phyloP scores from a whole-genome alignment of 1,140 invertebrate species.

The Drosophila rhopaloa region DNA sequence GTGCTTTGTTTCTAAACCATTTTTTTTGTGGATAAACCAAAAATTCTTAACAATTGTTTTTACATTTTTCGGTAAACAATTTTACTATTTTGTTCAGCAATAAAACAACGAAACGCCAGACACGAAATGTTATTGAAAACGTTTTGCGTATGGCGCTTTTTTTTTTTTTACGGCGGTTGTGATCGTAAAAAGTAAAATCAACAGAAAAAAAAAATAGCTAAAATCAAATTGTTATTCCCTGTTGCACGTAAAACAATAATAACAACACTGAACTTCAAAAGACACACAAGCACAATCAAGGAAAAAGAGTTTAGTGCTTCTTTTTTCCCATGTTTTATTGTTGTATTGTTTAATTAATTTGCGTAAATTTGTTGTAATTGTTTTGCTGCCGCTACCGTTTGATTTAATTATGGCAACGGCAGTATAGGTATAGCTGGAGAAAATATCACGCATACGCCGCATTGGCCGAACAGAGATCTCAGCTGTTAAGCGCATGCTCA shows the following conservation, averaged over 20 bases:
- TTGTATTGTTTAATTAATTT: conserved; percentile 52
- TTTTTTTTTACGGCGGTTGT: conserved; percentile 35
- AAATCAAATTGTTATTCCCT: conserved; percentile 43
- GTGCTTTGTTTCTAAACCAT: no score
- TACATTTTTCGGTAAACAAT: conserved; percentile 38
- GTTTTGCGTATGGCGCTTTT: conserved; percentile 33
- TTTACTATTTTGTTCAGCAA: conserved; percentile 31
- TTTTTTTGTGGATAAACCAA: conserved; percentile 5
- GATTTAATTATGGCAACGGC: conserved; percentile 56
- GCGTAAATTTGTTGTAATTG: conserved; percentile 59
- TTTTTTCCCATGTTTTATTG: conserved; percentile 4
- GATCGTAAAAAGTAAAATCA: conserved; percentile 45
- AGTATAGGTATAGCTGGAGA: neutral
- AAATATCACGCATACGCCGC: conserved; percentile 50
- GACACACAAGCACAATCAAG: conserved; percentile 17
- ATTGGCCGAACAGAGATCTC: conserved; percentile 29
- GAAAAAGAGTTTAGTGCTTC: conserved; percentile 31
- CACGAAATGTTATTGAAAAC: conserved; percentile 48
- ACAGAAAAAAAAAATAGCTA: conserved; percentile 26
- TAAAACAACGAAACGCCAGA: conserved; percentile 20
- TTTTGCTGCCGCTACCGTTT: conserved; percentile 23
- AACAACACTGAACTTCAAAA: conserved; percentile 42
- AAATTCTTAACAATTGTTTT: conserved; percentile 22
- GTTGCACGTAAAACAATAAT: conserved; percentile 32
- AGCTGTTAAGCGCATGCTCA: conserved; percentile 59